Conservation (phyloP, 1,140 invertebrate species). For the Cyphomyrmex costatus region DNA sequence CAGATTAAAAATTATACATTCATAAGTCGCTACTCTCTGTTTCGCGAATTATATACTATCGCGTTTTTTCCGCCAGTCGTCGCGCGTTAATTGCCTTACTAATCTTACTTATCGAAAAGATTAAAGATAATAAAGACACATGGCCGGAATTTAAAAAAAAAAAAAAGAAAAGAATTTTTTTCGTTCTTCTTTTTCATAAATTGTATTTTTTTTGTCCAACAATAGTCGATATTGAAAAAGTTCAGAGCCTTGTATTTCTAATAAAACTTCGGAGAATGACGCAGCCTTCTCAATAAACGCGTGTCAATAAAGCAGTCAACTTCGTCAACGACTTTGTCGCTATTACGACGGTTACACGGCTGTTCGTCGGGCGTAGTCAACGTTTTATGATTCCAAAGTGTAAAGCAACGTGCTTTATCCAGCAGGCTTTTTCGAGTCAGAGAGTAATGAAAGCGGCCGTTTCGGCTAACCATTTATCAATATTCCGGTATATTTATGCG, state of each 20-base stretch:
- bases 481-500: conserved; percentile 36
- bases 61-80: conserved; percentile 43
- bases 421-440: conserved; percentile 20
- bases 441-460: conserved; percentile 38
- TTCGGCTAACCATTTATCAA: conserved; percentile 40
- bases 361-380: conserved; percentile 38
- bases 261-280: conserved; percentile 71
- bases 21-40: conserved; percentile 56
- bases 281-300: conserved; percentile 75
- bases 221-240: conserved; percentile 78
- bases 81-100: conserved; percentile 49
- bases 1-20: conserved; percentile 64
- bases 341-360: conserved; percentile 66
- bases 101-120: conserved; percentile 58
- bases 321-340: conserved; percentile 67
- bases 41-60: conserved; percentile 41
- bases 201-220: not conserved
- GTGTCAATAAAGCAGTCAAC: conserved; percentile 67
- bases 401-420: conserved; percentile 43
- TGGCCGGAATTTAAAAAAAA: conserved; percentile 3
- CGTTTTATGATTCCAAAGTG: conserved; percentile 57
- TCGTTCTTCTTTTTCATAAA: not conserved
- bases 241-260: conserved; percentile 76
- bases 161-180: not conserved
- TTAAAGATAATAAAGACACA: conserved; percentile 32